These are phyloP conservation scores for Dynastes hyllus DNA, from an alignment of 2,888 invertebrate genomes.

Conservation along the genomic window DNA sequence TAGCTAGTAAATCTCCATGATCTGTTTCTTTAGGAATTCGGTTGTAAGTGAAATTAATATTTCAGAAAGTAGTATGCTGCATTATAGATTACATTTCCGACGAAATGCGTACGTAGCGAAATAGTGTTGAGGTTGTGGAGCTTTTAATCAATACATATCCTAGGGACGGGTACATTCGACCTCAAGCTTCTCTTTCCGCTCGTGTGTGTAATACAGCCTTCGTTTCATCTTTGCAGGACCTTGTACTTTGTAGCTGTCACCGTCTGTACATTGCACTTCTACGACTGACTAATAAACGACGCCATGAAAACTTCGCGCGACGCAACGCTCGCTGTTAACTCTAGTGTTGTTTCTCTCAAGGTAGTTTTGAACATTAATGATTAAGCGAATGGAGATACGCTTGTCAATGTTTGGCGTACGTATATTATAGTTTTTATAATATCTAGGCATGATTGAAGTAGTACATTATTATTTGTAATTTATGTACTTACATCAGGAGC, in stretches of 20 bases:
- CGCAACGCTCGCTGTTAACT: not conserved
- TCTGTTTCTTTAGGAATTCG: not conserved
- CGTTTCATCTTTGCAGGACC: slow-evolving; percentile 25
- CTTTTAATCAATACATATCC: slow-evolving; percentile 26
- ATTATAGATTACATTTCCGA: slow-evolving; percentile 22
- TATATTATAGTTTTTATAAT: not conserved
- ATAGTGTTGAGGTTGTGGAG: slow-evolving; percentile 3
- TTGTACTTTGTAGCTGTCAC: slow-evolving; percentile 7
- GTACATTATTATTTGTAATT: too few species aligned
- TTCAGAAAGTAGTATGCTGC: not conserved
- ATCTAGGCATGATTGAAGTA: not conserved
- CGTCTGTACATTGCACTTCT: not conserved
- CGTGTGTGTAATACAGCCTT: slow-evolving; percentile 17
- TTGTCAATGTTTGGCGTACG: slow-evolving; percentile 3
- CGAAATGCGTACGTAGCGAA: slow-evolving; percentile 32
- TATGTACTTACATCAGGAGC: too few species aligned
- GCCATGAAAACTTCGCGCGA: slow-evolving; percentile 8
- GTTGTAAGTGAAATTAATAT: slow-evolving; percentile 30
- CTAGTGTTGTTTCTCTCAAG: too few species aligned
- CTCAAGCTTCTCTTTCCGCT: slow-evolving; percentile 22
- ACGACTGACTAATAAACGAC: not conserved
- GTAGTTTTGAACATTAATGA: too few species aligned
- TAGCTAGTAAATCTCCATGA: not conserved
- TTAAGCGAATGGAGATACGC: slow-evolving; percentile 5
- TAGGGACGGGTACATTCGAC: slow-evolving; percentile 11